These are phyloP conservation scores for Leptopilina drosophilae DNA, from an alignment of 2,888 invertebrate species.

Conservation along the genomic window DNA sequence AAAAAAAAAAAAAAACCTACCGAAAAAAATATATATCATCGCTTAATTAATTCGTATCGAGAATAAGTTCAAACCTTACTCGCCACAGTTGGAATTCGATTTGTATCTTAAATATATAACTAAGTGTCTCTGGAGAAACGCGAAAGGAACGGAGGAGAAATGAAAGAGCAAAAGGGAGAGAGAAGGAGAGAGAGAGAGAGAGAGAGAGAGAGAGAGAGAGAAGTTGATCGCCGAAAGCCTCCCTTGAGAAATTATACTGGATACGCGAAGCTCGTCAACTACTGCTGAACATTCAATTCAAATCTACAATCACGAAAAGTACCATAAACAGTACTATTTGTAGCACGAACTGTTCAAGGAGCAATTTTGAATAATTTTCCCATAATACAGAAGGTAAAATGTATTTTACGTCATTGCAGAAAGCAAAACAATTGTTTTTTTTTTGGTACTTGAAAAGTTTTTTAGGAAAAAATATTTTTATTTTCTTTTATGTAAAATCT, in stretches of 20 bases:
- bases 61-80: constrained; percentile 11
- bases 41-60: constrained; percentile 58
- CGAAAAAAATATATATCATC: not conserved
- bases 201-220: constrained; percentile 34
- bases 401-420: not conserved
- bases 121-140: constrained; percentile 37
- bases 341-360: constrained; percentile 10
- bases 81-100: constrained; percentile 55
- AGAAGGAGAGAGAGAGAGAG: constrained; percentile 23
- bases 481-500: too few species aligned
- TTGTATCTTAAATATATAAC: constrained; percentile 53
- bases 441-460: too few species aligned
- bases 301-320: constrained; percentile 25
- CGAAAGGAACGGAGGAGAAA: constrained; percentile 45
- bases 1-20: too few species aligned
- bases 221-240: constrained; percentile 56
- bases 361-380: constrained; percentile 14
- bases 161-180: constrained; percentile 45
- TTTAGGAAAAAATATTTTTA: too few species aligned
- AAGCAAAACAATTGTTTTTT: not conserved
- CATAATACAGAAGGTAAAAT: not conserved
- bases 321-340: constrained; percentile 10
- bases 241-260: constrained; percentile 60
- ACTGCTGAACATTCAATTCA: constrained; percentile 58
- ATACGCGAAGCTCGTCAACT: constrained; percentile 59